A percentile compares a stretch with the other conserved stretches of the same genome.
Evolutionary conservation across 2,113 vertebrate genomes (phyloP).

Genomic region (Xiphophorus couchianus): DNA sequence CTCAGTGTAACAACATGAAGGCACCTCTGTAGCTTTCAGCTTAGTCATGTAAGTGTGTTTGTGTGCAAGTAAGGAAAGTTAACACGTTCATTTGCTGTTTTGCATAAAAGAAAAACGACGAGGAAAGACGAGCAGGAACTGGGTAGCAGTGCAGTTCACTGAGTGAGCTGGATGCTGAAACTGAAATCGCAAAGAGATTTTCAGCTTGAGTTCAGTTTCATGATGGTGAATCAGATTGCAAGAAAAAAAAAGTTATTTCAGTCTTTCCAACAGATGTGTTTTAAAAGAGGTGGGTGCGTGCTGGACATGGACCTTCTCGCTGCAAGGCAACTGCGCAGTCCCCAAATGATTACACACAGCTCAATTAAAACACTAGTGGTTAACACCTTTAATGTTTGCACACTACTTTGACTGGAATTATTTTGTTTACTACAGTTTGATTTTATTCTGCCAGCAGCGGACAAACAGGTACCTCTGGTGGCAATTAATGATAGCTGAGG

Average conservation of each 20-base stretch:
- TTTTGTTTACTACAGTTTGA: background rate
- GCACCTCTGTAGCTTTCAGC: slow-evolving; percentile 10
- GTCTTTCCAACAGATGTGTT: background rate
- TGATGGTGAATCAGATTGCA: background rate
- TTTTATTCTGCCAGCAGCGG: background rate
- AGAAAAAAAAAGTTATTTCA: background rate
- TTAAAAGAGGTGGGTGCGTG: no score
- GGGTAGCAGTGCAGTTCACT: background rate
- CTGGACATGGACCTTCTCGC: no score
- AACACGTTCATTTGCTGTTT: slow-evolving; percentile 1
- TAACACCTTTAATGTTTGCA: background rate
- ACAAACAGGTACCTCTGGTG: background rate
- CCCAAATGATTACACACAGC: no score
- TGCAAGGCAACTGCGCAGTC: no score
- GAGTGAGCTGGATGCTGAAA: background rate
- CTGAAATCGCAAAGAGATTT: slow-evolving; percentile 11
- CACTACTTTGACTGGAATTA: background rate
- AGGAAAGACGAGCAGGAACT: background rate
- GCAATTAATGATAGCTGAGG: background rate
- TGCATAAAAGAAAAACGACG: slow-evolving; percentile 24
- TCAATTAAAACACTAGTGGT: no score
- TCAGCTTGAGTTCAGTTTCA: slow-evolving; percentile 33
- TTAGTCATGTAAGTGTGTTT: slow-evolving; percentile 6
- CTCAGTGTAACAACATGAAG: slow-evolving; percentile 35
- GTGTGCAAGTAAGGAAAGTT: background rate